Percentiles rank a stretch among this genome's conserved stretches.
phyloP scores from a whole-genome alignment of 2,797 vertebrate genomes.

The Halcyon chelicuti region DNA sequence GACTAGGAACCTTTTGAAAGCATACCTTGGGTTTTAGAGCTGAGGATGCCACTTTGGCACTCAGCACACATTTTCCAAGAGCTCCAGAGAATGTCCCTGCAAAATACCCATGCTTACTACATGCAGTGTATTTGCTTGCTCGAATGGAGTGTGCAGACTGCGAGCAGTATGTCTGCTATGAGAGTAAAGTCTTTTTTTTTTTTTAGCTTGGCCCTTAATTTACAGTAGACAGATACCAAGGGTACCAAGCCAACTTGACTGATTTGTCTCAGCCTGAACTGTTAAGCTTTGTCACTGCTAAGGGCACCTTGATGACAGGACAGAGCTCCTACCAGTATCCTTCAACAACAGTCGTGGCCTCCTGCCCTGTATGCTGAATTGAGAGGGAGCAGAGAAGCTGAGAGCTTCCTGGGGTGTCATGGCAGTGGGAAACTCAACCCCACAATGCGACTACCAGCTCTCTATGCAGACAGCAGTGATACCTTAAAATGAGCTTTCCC shows the following conservation, averaged over 20 bases:
- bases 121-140: not conserved
- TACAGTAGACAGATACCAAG: not conserved
- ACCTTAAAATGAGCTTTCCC: not conserved
- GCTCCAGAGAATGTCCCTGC: not conserved
- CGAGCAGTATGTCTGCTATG: accelerated
- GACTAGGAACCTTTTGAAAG: not conserved
- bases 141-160: not conserved
- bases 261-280: not conserved
- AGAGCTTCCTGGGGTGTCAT: not conserved
- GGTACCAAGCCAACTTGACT: not conserved
- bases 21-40: not conserved
- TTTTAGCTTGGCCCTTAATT: not conserved
- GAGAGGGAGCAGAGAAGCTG: not conserved
- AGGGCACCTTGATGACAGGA: not conserved
- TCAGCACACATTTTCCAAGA: not conserved
- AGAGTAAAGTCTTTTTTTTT: not conserved
- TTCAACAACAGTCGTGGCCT: not conserved
- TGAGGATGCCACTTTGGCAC: not conserved
- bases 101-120: not conserved
- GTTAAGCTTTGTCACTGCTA: not conserved
- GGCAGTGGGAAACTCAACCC: not conserved
- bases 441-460: accelerated
- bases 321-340: not conserved
- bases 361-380: not conserved
- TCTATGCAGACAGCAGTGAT: not conserved